Evolutionary conservation across 2,797 vertebrate genomes (phyloP), one percentile per base, ranked within the genome.

Genomic region (Rhinichthys osculus): DNA sequence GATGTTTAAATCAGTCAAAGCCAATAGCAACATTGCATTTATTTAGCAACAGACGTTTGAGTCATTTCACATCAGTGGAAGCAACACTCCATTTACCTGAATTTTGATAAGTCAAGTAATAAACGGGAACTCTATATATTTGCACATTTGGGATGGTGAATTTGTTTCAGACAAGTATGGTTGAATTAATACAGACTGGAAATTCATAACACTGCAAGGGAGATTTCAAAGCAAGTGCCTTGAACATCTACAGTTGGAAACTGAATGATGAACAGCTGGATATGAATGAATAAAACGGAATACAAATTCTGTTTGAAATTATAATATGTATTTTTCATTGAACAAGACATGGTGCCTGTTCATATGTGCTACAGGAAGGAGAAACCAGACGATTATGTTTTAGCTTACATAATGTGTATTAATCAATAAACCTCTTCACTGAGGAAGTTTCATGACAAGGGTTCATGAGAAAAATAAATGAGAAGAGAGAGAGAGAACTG

Each of bases 1-100:
- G 77, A 79, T 30, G 64, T 79, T 47, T 27, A 66, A 79, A 33
- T 66, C 57, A 62, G 7, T 59, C 35, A 59, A 78, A 78, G 57
- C 57, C 40, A 64, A n/a, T 17, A 19, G 57, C 77, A 79, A 42
- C 54, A 30, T 5, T 4, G 5, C n/a, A 33, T 30, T 62, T 9
- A 59, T 59, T 40, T 40, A 30, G 40, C 23, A 79, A 42, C n/a
- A 79, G 59, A 79, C 0, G 16, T 21, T 33, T 21, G 9, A 47
- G 40, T 81, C 78, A 35, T 38, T 69, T 81, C 10, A 50, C 78
- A 81, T 81, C 44, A 67, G 27, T 21, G 3, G 6, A 23, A 35
- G 27, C 27, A 23, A 67, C 19, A 7, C 42, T 80, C 27, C 11
- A 67, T 64, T 47, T 30, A 3, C 19, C 59, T 79, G 42, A 17